Evolutionary conservation across 2,797 vertebrate species (phyloP).

Genomic region (Scolopax bukidnonensis): DNA sequence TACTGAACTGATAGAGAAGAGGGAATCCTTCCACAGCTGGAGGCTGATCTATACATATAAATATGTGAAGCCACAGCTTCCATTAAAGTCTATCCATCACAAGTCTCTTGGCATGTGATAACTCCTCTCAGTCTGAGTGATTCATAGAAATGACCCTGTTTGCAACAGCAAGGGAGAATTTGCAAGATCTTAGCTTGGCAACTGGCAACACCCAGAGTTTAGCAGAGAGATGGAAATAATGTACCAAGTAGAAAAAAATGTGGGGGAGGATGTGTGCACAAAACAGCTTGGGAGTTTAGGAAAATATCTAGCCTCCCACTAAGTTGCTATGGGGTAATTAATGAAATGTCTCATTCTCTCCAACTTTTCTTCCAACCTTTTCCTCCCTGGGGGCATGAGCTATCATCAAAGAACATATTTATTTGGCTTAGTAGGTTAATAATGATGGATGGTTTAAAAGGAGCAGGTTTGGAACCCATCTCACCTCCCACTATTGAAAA

Average conservation of each 20-base stretch:
- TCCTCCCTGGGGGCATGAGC: slow-evolving; percentile 11
- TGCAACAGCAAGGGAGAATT: neutral
- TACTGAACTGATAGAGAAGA: slow-evolving; percentile 15
- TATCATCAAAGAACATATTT: slow-evolving; percentile 13
- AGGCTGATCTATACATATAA: slow-evolving; percentile 23
- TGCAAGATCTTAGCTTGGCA: neutral
- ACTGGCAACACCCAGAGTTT: neutral
- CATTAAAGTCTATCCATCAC: neutral
- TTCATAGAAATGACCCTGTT: neutral
- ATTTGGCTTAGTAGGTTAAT: neutral
- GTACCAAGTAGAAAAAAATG: slow-evolving; percentile 34
- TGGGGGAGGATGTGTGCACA: slow-evolving; percentile 24
- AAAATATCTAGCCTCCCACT: slow-evolving; percentile 38
- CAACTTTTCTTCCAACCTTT: slow-evolving; percentile 21
- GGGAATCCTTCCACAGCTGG: slow-evolving; percentile 37
- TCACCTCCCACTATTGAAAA: slow-evolving; percentile 1
- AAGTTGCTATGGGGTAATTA: slow-evolving; percentile 40
- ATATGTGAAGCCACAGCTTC: slow-evolving; percentile 43
- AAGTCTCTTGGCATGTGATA: neutral
- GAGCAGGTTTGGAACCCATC: neutral
- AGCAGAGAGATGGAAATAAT: slow-evolving; percentile 39
- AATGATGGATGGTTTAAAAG: neutral
- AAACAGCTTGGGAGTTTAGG: slow-evolving; percentile 12
- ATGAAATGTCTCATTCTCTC: slow-evolving; percentile 14
- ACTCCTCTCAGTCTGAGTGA: neutral